phyloP scores from a whole-genome alignment of 2,888 invertebrate species.

The Scaptomyza flava region DNA sequence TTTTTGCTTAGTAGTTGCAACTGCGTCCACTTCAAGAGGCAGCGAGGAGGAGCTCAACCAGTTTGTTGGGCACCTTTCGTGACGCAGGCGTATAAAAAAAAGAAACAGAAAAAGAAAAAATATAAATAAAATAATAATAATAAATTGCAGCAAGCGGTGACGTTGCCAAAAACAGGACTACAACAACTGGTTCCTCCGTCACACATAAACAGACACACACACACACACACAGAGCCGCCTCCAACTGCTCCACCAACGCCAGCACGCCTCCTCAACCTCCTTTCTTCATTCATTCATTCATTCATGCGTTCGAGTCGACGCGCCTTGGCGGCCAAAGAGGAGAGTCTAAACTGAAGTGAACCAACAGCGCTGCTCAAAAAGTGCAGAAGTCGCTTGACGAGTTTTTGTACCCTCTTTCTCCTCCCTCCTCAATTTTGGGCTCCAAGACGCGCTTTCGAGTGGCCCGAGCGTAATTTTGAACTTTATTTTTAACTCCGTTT shows the following conservation, averaged over 20 bases:
- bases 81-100: slow-evolving; percentile 59
- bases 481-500: slow-evolving; percentile 54
- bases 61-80: slow-evolving; percentile 59
- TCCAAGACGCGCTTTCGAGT: slow-evolving; percentile 40
- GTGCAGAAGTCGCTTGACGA: slow-evolving; percentile 77
- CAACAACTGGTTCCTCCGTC: slow-evolving; percentile 50
- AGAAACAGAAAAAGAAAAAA: not conserved
- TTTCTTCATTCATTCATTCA: slow-evolving; percentile 51
- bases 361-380: slow-evolving; percentile 70
- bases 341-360: slow-evolving; percentile 5
- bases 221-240: slow-evolving; percentile 23
- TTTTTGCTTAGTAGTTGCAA: slow-evolving; percentile 48
- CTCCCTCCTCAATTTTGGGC: slow-evolving; percentile 52
- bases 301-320: slow-evolving; percentile 60
- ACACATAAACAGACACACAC: slow-evolving; percentile 10
- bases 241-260: slow-evolving; percentile 32
- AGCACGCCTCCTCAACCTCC: slow-evolving; percentile 39
- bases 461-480: slow-evolving; percentile 39
- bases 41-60: slow-evolving; percentile 38
- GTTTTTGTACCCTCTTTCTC: slow-evolving; percentile 40
- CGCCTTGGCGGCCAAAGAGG: slow-evolving; percentile 41
- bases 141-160: slow-evolving; percentile 71
- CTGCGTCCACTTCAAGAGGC: slow-evolving; percentile 41
- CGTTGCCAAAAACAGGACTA: slow-evolving; percentile 78
- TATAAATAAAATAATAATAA: slow-evolving; percentile 46